Evolutionary conservation across 1,140 invertebrate genomes (phyloP), one percentile per base, ranked within the genome.

Genomic region (Lutraria rhynchaena): DNA sequence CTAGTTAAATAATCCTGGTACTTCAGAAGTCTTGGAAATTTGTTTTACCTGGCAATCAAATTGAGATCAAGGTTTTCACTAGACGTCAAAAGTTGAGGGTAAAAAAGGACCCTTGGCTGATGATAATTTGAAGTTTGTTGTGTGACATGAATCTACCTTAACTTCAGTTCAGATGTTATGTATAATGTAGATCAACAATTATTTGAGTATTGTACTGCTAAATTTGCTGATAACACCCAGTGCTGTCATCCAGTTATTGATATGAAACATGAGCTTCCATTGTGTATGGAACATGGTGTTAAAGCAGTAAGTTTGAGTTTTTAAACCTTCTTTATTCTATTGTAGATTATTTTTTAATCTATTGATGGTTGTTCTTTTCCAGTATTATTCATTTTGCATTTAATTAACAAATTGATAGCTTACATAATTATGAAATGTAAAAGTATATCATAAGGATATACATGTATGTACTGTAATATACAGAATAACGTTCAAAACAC

Each of bases 241-340:
- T 98, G 97, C 92, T 96, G 96, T 84, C 94, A 96, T 76, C 97
- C 97, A 69, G 96, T 98, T 27, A 95, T 98, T 88, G 96, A 98
- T 93, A 94, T 97, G 74, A 94, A 94, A 27, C 96, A 97, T 87
- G 96, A 97, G 88, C 92, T 96, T 86, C 96, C 97, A 46, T 92
- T 98, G 0, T 98, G 97, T 91, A 93, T 94, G 9, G 95, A 96
- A 85, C 97, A 98, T 90, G 95, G 95, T 3, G 80, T 86, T 19
- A 89, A 89, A 83, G 88, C 89, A 83, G 91, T 92, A 84, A 89
- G 90, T 89, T 44, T 71, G 4, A 53, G 24, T n/a, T n/a, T n/a
- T n/a, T n/a, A n/a, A n/a, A n/a, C n/a, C n/a, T n/a, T n/a, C n/a
- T n/a, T n/a, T 58, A n/a, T 19, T 29, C 11, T n/a, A n/a, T n/a